Evolutionary conservation across 1,140 invertebrate species (phyloP).

Genomic region (Pseudomyrmex sp.): DNA sequence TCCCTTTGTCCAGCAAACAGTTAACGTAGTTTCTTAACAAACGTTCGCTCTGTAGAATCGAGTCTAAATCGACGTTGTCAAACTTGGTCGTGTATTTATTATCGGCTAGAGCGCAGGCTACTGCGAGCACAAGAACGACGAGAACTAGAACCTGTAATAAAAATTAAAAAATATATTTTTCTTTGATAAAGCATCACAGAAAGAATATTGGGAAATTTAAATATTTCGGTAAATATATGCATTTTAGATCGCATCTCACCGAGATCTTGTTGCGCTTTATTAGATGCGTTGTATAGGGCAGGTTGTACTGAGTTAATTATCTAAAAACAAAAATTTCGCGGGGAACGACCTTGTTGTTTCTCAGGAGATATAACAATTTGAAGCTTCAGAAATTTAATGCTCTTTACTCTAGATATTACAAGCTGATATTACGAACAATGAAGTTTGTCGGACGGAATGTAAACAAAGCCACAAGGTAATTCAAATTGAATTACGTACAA

Average conservation of each 20-base stretch:
- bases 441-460: too few relatives aligned
- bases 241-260: too few relatives aligned
- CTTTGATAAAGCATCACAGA: background rate
- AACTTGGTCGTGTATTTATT: conserved; percentile 90
- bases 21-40: conserved; percentile 89
- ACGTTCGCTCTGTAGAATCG: conserved; percentile 89
- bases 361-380: too few relatives aligned
- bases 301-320: too few relatives aligned
- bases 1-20: conserved; percentile 88
- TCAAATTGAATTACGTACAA: too few relatives aligned
- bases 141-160: conserved; percentile 79
- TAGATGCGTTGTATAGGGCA: background rate
- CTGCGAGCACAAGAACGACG: conserved; percentile 78
- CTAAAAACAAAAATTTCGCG: too few relatives aligned
- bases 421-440: too few relatives aligned
- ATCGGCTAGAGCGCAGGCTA: conserved; percentile 79
- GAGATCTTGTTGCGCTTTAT: background rate
- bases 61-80: conserved; percentile 90
- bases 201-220: background rate
- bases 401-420: too few relatives aligned
- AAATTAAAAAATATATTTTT: conserved; percentile 20
- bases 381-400: too few relatives aligned
- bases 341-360: too few relatives aligned
- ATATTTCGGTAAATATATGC: too few relatives aligned
- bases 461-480: too few relatives aligned